phyloP scores from a whole-genome alignment of 2,113 vertebrate species.

The Corythornis madagascariensis region DNA sequence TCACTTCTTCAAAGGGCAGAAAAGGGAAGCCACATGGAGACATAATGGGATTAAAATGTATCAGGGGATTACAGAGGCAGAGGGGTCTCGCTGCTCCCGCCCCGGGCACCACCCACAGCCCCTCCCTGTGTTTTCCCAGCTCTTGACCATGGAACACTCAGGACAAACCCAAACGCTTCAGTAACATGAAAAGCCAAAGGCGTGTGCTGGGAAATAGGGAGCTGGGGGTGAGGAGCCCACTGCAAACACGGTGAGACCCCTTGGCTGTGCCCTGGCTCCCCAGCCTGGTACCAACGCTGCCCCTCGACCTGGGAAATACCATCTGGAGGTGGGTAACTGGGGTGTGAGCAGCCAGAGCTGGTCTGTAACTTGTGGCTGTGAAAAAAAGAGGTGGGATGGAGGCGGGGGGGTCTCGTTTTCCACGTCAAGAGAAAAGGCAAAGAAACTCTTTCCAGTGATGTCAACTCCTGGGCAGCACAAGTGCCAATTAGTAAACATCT shows the following conservation, averaged over 20 bases:
- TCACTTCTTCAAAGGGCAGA: conserved; percentile 41
- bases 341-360: not conserved
- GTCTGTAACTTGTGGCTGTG: not conserved
- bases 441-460: not conserved
- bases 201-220: fast-evolving
- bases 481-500: conserved; percentile 50
- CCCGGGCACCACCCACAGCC: fast-evolving
- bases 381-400: not conserved
- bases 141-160: not conserved
- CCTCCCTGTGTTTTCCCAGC: fast-evolving
- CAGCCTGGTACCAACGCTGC: too few relatives aligned
- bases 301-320: fast-evolving
- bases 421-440: not conserved
- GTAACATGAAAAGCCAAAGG: fast-evolving
- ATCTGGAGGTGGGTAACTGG: not conserved
- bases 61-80: conserved; percentile 16
- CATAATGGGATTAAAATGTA: conserved; percentile 54
- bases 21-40: conserved; percentile 49
- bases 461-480: conserved; percentile 6
- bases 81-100: not conserved
- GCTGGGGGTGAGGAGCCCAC: not conserved
- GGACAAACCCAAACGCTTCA: not conserved
- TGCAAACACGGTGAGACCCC: not conserved
- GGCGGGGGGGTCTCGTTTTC: not conserved
- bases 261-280: not conserved